Percentiles rank a stretch among this genome's conserved stretches.
Evolutionary conservation across 2,113 vertebrate genomes (phyloP).

Genomic region (Rafetus swinhoei): DNA sequence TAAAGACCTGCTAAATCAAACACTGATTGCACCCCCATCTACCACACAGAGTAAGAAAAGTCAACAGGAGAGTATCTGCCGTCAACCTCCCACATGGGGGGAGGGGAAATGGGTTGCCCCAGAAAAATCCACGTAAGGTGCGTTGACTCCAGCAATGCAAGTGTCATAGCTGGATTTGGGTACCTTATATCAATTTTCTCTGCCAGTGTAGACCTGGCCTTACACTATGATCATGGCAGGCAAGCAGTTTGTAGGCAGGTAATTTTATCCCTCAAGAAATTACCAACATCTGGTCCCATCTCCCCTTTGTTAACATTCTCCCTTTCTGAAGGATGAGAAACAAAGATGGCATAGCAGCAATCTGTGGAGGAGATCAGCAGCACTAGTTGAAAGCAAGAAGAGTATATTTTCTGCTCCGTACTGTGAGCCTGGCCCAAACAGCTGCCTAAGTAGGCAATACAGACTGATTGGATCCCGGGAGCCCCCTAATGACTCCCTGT

Average conservation of each 20-base stretch:
- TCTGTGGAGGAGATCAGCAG: neutral
- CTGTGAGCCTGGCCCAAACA: neutral
- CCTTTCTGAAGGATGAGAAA: neutral
- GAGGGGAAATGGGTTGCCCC: too few species aligned
- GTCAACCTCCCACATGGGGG: too few species aligned
- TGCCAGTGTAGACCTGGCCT: too few species aligned
- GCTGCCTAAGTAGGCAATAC: neutral
- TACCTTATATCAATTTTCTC: too few species aligned
- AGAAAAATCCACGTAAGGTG: too few species aligned
- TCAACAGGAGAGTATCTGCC: too few species aligned
- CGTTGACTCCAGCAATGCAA: too few species aligned
- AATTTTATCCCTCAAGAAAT: neutral
- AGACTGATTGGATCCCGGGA: neutral
- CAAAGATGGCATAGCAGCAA: neutral
- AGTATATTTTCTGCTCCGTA: neutral
- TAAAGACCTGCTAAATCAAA: too few species aligned
- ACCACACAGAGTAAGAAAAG: too few species aligned
- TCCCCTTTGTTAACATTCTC: neutral
- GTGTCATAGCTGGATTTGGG: too few species aligned
- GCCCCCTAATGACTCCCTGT: neutral
- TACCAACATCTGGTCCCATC: neutral
- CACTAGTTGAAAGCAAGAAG: neutral
- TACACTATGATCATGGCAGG: neutral
- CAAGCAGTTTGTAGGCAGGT: neutral
- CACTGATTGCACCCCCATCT: too few species aligned